Evolutionary conservation across 2,888 invertebrate species (phyloP).

Genomic region (Nephrotoma flavescens): DNA sequence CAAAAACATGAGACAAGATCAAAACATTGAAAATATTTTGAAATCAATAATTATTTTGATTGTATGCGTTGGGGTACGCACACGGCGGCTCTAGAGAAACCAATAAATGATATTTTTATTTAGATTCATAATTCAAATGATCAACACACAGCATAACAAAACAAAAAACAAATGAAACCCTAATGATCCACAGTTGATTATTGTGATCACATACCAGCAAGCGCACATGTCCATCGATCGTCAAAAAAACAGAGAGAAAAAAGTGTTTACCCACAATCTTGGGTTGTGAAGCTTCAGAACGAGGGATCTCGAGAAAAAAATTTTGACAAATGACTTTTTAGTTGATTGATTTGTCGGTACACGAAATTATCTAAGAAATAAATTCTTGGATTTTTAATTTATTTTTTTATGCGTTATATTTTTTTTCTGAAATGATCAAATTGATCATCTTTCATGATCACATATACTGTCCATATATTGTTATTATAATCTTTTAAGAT

Average conservation of each 20-base stretch:
- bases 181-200: not conserved
- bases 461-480: not conserved
- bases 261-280: not conserved
- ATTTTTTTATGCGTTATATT: not conserved
- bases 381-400: not conserved
- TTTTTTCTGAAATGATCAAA: not conserved
- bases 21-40: not conserved
- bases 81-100: not conserved
- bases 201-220: not conserved
- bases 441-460: constrained; percentile 3
- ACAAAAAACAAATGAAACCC: not conserved
- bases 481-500: not conserved
- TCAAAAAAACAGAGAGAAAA: not conserved
- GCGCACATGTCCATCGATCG: not conserved
- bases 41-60: not conserved
- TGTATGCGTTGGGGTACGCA: not conserved
- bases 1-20: not conserved
- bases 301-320: not conserved
- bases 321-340: constrained; percentile 5
- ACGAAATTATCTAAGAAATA: not conserved
- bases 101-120: not conserved
- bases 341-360: constrained; percentile 6
- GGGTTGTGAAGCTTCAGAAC: not conserved
- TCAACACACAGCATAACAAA: not conserved
- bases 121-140: not conserved